Base-by-base conservation (phyloP, 2,113 vertebrate species). In the Otocyon megalotis region DNA sequence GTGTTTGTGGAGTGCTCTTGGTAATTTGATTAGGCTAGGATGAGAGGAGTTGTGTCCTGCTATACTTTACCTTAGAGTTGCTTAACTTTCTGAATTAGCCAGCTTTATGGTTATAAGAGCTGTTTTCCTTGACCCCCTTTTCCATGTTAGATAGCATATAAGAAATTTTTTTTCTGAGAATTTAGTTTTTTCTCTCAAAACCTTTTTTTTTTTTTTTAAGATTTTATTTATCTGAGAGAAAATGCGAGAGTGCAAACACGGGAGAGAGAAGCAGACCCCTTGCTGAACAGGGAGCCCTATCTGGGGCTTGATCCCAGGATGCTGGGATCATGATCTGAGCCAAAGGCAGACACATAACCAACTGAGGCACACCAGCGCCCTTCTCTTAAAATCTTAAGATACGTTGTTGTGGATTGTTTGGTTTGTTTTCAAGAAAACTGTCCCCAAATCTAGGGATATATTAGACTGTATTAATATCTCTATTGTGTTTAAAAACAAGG, bases 341-440 rank as follows among this genome's bases (percentile, higher is more conserved):
- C 43, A 43, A 43, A 43, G 43, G 43, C 43, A 43, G 43, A 43
- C 43, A 43, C 43, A 43, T 43, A 43, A 43, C 43, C 43, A 43
- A 43, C 43, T 43, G 43, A 43, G 43, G 43, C 43, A 43, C 43
- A 43, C 43, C 43, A 7, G 43, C 7, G 43, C 43, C 43, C 43
- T 43, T 43, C 43, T 92, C 22, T 89, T 89, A 79, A 97, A 83
- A 8, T 50, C 48, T 87, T 43, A 96, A 95, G 90, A 86, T 56
- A 20, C 17, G 76, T 89, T 94, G 10, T 62, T 89, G n/a, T 92
- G 53, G 48, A 50, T 63, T 58, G 15, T 67, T 95, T 24, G 3
- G 32, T 91, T 96, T 95, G 82, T 79, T 48, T 60, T 92, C 53
- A 92, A 72, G 50, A 96, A 96, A 96, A 71, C 8, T 89, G 79